Evolutionary conservation across 2,113 vertebrate species (phyloP).

Genomic region (Oryzias curvinotus): DNA sequence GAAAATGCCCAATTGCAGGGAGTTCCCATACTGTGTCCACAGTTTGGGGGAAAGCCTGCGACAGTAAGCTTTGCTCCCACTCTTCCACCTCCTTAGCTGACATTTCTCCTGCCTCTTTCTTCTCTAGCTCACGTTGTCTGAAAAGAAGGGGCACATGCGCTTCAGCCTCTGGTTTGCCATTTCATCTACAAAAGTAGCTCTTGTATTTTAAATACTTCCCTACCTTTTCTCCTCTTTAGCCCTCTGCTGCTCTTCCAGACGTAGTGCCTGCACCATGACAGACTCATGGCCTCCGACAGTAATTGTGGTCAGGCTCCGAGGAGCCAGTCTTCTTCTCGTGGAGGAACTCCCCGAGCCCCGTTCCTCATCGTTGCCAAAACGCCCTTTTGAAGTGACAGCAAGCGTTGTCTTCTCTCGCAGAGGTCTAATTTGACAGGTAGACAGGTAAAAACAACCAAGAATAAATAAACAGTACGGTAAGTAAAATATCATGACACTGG

Average conservation of each 20-base stretch:
- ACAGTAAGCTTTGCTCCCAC: constrained; percentile 89
- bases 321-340: constrained; percentile 84
- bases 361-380: constrained; percentile 87
- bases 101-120: constrained; percentile 93
- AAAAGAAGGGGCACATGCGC: constrained; percentile 2
- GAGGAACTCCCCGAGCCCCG: constrained; percentile 79
- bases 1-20: constrained; percentile 96
- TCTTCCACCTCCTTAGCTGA: constrained; percentile 94
- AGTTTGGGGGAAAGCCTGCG: constrained; percentile 83
- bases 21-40: constrained; percentile 95
- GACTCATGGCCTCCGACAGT: constrained; percentile 88
- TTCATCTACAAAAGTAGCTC: background rate
- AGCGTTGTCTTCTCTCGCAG: constrained; percentile 92
- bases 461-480: background rate
- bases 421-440: constrained; percentile 74
- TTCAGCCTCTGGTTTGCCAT: background rate
- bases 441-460: background rate
- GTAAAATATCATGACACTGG: too few species aligned
- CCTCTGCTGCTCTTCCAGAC: constrained; percentile 91
- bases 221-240: constrained; percentile 95
- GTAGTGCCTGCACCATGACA: constrained; percentile 90
- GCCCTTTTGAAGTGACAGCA: constrained; percentile 88
- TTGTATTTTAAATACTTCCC: constrained; percentile 17
- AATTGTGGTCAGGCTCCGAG: constrained; percentile 84
- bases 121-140: constrained; percentile 93